A percentile compares a stretch with the other conserved stretches of the same genome.
phyloP scores from a whole-genome alignment of 2,888 invertebrate genomes.

The Belgica antarctica region DNA sequence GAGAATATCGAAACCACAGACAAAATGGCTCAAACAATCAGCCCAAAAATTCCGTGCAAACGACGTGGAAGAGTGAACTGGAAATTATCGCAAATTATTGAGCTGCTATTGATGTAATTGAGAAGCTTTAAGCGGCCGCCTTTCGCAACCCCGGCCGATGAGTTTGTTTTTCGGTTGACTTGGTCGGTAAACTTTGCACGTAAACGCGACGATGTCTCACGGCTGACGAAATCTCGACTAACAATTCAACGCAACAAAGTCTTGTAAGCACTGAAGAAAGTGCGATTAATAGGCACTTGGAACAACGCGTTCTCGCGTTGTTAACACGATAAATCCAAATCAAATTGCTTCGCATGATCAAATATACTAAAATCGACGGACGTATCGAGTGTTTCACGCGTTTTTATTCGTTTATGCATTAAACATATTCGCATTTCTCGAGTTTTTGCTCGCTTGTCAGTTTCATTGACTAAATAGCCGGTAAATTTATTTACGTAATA shows the following conservation, averaged over 20 bases:
- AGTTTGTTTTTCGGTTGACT: background rate
- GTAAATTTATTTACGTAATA: conserved; percentile 29
- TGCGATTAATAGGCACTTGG: too few species aligned
- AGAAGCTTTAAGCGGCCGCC: background rate
- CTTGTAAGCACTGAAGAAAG: too few species aligned
- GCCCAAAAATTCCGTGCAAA: background rate
- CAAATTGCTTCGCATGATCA: background rate
- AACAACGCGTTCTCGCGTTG: conserved; percentile 1
- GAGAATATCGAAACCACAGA: conserved; percentile 24
- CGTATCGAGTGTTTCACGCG: background rate
- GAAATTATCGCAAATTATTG: conserved; percentile 12
- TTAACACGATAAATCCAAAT: background rate
- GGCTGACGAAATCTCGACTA: too few species aligned
- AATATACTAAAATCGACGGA: background rate
- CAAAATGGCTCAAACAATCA: conserved; percentile 11
- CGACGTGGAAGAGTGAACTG: conserved; percentile 29
- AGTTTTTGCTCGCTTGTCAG: background rate
- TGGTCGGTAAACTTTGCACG: too few species aligned
- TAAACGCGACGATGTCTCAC: too few species aligned
- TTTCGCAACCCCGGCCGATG: too few species aligned
- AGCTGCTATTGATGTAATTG: conserved; percentile 15
- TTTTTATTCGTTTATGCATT: background rate
- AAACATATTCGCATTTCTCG: background rate
- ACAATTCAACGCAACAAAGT: too few species aligned
- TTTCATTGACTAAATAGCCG: conserved; percentile 27